A percentile compares a stretch with the other conserved stretches of the same genome.
Conservation (phyloP, 2,113 vertebrate species). For the Bos indicus region DNA sequence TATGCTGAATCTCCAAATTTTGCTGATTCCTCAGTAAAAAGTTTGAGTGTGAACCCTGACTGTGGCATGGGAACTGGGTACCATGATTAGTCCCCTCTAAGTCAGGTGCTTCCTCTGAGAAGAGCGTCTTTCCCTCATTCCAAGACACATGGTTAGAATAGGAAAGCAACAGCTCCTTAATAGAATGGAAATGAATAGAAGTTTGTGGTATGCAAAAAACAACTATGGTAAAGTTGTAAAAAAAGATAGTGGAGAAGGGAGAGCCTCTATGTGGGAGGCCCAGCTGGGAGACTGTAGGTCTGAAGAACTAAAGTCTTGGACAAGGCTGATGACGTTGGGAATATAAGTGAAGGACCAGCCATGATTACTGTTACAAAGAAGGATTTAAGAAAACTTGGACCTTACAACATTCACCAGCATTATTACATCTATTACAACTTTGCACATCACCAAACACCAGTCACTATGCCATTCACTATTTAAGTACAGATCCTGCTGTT, state of each 20-base stretch:
- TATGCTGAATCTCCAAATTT: neutral
- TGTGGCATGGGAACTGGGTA: neutral
- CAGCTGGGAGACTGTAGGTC: neutral
- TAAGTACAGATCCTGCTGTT: neutral
- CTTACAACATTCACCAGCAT: neutral
- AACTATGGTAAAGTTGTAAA: neutral
- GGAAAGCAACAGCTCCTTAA: neutral
- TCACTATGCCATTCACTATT: neutral
- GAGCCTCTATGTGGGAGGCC: neutral
- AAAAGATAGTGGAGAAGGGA: neutral
- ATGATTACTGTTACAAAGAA: neutral
- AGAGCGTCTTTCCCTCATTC: neutral
- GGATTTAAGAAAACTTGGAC: neutral
- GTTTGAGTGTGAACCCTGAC: neutral
- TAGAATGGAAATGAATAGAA: neutral
- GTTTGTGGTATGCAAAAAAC: neutral
- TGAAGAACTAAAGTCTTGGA: neutral
- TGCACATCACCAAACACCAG: neutral
- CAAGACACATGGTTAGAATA: neutral
- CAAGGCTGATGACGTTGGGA: neutral
- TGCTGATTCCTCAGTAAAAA: neutral
- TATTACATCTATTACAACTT: neutral
- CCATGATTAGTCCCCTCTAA: neutral
- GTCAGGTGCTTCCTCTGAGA: neutral
- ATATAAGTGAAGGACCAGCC: neutral